phyloP scores from a whole-genome alignment of 2,113 vertebrate genomes.

The Phaetusa simplex region DNA sequence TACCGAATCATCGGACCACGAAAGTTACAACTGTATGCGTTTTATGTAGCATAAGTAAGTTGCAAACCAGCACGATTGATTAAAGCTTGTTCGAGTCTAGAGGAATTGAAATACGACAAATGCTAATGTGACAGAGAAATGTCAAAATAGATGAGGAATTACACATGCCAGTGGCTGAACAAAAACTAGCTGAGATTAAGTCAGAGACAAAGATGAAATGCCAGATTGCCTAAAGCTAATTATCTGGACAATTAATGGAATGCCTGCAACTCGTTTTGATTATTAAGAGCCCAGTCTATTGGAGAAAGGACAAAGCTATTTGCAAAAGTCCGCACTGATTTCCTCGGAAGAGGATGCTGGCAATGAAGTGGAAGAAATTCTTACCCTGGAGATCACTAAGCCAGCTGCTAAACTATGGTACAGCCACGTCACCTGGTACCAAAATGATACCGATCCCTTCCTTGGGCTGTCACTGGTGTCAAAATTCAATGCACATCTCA shows the following conservation, averaged over 20 bases:
- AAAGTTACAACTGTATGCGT: not conserved
- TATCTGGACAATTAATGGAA: slow-evolving; percentile 77
- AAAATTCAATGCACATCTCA: not conserved
- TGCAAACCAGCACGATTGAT: not conserved
- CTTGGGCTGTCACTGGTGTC: not conserved
- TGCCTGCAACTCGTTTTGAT: slow-evolving; percentile 65
- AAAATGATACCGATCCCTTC: not conserved
- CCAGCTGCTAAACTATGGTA: not conserved
- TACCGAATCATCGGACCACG: accelerated
- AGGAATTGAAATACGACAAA: slow-evolving; percentile 19
- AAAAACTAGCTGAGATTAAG: slow-evolving; percentile 58
- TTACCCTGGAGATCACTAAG: slow-evolving; percentile 34
- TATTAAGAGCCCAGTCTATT: slow-evolving; percentile 66
- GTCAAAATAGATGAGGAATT: slow-evolving; percentile 48
- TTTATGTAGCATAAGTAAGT: slow-evolving; percentile 29
- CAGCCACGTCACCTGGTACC: not conserved
- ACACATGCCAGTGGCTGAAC: not conserved
- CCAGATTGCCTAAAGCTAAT: slow-evolving; percentile 71
- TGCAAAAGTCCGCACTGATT: slow-evolving; percentile 57
- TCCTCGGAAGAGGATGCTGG: slow-evolving; percentile 60
- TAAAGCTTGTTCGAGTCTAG: not conserved
- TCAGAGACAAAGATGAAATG: slow-evolving; percentile 72
- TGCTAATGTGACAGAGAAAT: slow-evolving; percentile 39
- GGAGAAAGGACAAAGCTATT: slow-evolving; percentile 68
- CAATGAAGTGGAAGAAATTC: slow-evolving; percentile 56